Evolutionary conservation across 2,797 vertebrate species (phyloP).

Genomic region (Cyprinodon diabolis): DNA sequence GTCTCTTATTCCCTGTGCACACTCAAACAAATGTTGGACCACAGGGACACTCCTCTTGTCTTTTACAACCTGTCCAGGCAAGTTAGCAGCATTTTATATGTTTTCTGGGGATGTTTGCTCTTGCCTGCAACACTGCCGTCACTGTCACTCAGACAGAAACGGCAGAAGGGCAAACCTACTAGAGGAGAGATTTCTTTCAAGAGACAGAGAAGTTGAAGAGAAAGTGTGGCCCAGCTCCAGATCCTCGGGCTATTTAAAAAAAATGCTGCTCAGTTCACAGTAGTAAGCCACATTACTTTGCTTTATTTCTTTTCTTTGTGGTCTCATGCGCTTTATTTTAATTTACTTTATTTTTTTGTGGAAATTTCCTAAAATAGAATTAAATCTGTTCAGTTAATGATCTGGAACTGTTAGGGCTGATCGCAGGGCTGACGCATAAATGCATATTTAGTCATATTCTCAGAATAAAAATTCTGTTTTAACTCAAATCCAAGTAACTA

Average conservation of each 20-base stretch:
- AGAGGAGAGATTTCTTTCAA: constrained; percentile 42
- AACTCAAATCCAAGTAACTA: constrained; percentile 31
- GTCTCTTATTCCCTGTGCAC: neutral
- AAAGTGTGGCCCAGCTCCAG: constrained; percentile 52
- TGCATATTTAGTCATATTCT: constrained; percentile 26
- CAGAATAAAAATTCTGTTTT: constrained; percentile 29
- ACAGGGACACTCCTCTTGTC: neutral
- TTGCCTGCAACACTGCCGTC: constrained; percentile 39
- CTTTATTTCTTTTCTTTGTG: neutral
- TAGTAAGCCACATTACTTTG: constrained; percentile 29
- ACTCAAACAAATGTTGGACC: constrained; percentile 2
- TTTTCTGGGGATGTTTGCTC: constrained; percentile 48
- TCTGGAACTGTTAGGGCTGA: constrained; percentile 9
- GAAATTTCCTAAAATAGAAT: constrained; percentile 24
- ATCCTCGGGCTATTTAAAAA: constrained; percentile 38
- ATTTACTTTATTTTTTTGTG: constrained; percentile 14
- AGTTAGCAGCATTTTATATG: constrained; percentile 56
- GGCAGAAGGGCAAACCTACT: constrained; percentile 38
- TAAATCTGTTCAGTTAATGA: constrained; percentile 17
- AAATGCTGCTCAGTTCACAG: constrained; percentile 53
- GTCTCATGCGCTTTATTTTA: constrained; percentile 28
- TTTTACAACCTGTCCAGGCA: constrained; percentile 25
- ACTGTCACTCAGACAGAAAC: constrained; percentile 50
- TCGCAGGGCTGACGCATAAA: constrained; percentile 8
- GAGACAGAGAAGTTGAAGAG: constrained; percentile 57